Evolutionary conservation across 2,797 vertebrate species (phyloP).

Genomic region (Gadopsis bispinosus): DNA sequence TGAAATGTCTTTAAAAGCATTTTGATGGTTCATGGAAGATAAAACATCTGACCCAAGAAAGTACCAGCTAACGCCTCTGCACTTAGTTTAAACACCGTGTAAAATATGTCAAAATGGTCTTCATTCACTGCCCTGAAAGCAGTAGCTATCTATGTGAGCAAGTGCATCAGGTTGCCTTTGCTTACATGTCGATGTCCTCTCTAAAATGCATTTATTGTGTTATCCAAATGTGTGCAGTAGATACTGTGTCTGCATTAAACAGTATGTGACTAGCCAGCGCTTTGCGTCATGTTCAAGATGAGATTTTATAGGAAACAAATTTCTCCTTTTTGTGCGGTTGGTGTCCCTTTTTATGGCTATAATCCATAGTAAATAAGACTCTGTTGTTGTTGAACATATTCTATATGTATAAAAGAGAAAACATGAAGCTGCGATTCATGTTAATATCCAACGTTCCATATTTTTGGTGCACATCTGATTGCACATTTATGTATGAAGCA

Average conservation of each 20-base stretch:
- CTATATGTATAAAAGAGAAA: conserved; percentile 81
- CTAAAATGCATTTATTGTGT: conserved; percentile 73
- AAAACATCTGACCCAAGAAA: conserved; percentile 35
- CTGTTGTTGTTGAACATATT: conserved; percentile 84
- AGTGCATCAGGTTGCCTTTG: conserved; percentile 55
- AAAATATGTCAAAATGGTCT: conserved; percentile 35
- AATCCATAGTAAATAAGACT: conserved; percentile 80
- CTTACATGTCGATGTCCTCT: conserved; percentile 69
- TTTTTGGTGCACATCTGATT: conserved; percentile 84
- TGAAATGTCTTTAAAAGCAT: conserved; percentile 40
- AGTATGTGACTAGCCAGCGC: conserved; percentile 76
- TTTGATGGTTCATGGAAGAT: conserved; percentile 24
- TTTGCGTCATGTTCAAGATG: conserved; percentile 77
- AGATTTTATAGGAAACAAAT: conserved; percentile 81
- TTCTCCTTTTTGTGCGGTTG: conserved; percentile 81
- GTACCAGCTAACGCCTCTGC: conserved; percentile 53
- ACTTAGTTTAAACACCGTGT: conserved; percentile 57
- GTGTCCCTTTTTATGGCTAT: conserved; percentile 83
- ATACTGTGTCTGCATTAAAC: conserved; percentile 66
- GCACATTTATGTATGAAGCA: conserved; percentile 87
- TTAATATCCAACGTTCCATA: conserved; percentile 83
- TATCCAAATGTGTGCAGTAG: conserved; percentile 77
- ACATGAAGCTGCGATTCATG: conserved; percentile 78
- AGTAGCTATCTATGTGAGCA: conserved; percentile 64
- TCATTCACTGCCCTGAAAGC: conserved; percentile 51